A percentile compares a stretch with the other conserved stretches of the same genome.
phyloP scores from a whole-genome alignment of 2,797 vertebrate genomes.

The Neopelma chrysocephalum region DNA sequence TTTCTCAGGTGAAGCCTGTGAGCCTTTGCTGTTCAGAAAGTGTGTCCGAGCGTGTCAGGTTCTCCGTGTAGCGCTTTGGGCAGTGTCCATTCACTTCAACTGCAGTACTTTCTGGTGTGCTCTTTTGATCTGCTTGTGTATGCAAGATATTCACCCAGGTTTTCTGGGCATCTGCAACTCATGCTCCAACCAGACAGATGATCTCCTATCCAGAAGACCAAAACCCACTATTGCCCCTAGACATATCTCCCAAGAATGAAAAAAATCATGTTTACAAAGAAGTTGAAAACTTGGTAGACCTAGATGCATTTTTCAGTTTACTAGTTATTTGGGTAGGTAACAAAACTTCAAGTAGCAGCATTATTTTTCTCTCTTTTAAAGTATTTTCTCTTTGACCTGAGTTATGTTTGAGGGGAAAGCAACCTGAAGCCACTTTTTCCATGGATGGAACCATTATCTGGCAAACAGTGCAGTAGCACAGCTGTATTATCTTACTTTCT shows the following conservation, averaged over 20 bases:
- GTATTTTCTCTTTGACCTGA: not conserved
- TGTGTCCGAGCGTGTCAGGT: not conserved
- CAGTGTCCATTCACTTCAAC: not conserved
- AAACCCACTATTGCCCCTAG: not conserved
- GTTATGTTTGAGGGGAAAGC: not conserved
- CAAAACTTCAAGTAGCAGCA: not conserved
- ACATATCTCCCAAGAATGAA: not conserved
- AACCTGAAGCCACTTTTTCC: not conserved
- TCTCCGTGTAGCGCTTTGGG: not conserved
- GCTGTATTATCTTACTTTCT: not conserved
- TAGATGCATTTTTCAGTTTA: not conserved
- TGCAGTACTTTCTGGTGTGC: not conserved
- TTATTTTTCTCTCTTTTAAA: not conserved
- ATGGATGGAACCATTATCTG: not conserved
- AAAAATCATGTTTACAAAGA: not conserved
- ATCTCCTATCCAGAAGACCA: not conserved
- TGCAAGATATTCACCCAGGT: not conserved
- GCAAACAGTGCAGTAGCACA: not conserved
- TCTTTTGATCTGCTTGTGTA: not conserved
- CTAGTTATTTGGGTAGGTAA: not conserved
- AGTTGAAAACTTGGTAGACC: not conserved
- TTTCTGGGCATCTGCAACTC: not conserved
- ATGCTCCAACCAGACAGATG: not conserved
- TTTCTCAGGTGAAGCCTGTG: not conserved
- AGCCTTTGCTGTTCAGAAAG: not conserved